Evolutionary conservation across 2,888 invertebrate species (phyloP), one percentile per base, ranked within the genome.

Genomic region (Tetrapedia diversipes): DNA sequence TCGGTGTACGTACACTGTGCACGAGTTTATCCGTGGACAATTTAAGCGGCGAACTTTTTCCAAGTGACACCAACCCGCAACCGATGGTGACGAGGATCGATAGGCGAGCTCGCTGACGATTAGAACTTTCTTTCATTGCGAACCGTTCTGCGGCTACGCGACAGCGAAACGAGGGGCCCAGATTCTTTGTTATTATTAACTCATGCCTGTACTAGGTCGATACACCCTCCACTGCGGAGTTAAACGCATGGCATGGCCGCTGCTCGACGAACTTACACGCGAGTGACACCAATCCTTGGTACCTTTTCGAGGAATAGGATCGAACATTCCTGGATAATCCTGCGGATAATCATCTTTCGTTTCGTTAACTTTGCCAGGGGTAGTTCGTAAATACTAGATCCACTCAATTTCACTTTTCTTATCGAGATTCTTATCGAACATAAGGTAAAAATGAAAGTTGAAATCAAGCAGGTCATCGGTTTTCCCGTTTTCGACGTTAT

Each of bases 141-240:
- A 80, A 69, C 79, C 73, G 77, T 74, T 77, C 53, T 71, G 72
- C 69, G 54, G 47, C 67, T 27, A 61, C 65, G 65, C 81, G 49
- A 66, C 65, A 60, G 73, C 78, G 69, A 79, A 77, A 80, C 77
- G 79, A 76, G 84, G n/a, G 79, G 75, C 77, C 77, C 80, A 66
- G 82, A 83, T 85, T 85, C 81, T 77, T 84, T 74, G 84, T 82
- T 86, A 86, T 86, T 86, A 86, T 81, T 84, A 82, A 85, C 79
- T 73, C 77, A 63, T 70, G 74, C 68, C 63, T 49, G 60, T 54
- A 77, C 69, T 75, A 80, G 85, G 80, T 85, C 85, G 83, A 83
- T 84, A 83, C 77, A 84, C 74, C 64, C 49, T 57, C 80, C 67
- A 67, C 72, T 63, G 29, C 68, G 51, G 77, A 66, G 70, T 81